Conservation (phyloP, 2,797 vertebrate species). For the Fundulus diaphanus region DNA sequence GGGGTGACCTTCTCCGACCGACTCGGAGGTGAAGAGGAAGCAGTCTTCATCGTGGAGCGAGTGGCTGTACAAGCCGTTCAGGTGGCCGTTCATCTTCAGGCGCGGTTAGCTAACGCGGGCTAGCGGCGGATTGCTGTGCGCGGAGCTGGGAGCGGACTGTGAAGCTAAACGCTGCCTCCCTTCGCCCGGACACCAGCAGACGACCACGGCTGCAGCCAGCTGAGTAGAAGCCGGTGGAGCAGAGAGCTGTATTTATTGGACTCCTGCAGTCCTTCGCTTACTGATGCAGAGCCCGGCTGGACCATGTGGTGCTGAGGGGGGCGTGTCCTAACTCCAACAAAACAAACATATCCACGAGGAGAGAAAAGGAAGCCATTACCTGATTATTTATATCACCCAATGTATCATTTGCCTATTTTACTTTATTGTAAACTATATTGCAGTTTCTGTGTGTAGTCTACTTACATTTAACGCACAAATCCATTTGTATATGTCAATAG, state of each 20-base stretch:
- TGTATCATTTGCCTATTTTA: too few species aligned
- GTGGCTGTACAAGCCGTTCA: constrained; percentile 87
- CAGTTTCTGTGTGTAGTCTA: too few species aligned
- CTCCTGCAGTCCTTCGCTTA: constrained; percentile 1
- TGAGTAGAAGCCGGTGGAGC: fast-evolving
- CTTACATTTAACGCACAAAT: too few species aligned
- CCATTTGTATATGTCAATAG: too few species aligned
- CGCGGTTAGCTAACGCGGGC: constrained; percentile 35
- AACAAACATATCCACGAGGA: not conserved
- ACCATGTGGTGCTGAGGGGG: constrained; percentile 58
- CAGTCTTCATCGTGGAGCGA: constrained; percentile 85
- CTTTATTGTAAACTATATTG: too few species aligned
- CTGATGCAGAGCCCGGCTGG: constrained; percentile 19
- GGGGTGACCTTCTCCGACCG: constrained; percentile 94
- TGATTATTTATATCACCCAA: too few species aligned
- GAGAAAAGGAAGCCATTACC: not conserved
- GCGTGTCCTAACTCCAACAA: constrained; percentile 20
- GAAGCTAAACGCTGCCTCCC: not conserved
- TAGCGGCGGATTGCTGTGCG: constrained; percentile 23
- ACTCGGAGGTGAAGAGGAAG: constrained; percentile 95
- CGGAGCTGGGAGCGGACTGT: not conserved
- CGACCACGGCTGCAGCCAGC: not conserved
- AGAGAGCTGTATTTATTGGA: constrained; percentile 30
- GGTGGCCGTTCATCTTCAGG: constrained; percentile 87
- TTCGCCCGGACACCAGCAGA: not conserved